These are phyloP conservation scores for Panurus biarmicus DNA, from an alignment of 2,113 vertebrate genomes.

Conservation along the genomic window DNA sequence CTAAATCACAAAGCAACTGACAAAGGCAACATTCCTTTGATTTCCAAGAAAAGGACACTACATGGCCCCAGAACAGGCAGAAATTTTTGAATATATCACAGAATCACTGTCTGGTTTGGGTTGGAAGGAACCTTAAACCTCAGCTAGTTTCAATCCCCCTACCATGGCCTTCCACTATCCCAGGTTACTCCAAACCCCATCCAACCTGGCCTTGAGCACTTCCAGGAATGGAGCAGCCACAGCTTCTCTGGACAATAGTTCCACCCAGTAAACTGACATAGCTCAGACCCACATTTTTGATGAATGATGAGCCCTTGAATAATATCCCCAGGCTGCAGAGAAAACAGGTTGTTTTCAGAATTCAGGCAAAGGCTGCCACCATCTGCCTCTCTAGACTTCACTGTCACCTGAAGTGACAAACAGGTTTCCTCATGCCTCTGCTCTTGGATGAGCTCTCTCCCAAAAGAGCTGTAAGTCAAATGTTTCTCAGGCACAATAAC, in stretches of 20 bases:
- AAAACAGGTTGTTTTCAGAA: neutral
- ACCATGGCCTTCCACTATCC: rapidly evolving
- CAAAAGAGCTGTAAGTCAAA: neutral
- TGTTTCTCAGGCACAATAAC: neutral
- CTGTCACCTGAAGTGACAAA: neutral
- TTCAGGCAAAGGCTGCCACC: neutral
- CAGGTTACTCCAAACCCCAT: neutral
- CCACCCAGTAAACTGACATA: conserved; percentile 30
- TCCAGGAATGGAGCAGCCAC: neutral
- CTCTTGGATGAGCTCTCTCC: neutral
- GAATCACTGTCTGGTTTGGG: neutral
- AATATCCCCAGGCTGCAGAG: neutral
- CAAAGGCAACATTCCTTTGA: neutral
- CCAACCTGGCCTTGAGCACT: neutral
- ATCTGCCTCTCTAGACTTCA: neutral
- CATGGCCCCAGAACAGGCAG: neutral
- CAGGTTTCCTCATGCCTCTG: neutral
- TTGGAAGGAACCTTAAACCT: neutral
- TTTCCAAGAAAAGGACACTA: neutral
- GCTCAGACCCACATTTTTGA: conserved; percentile 17
- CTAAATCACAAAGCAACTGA: neutral
- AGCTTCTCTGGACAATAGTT: neutral
- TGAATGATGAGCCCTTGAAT: neutral
- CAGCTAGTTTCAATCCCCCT: neutral
- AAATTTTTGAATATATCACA: neutral